Evolutionary conservation across 2,888 invertebrate species (phyloP).

Genomic region (Cylindroiulus punctatus): DNA sequence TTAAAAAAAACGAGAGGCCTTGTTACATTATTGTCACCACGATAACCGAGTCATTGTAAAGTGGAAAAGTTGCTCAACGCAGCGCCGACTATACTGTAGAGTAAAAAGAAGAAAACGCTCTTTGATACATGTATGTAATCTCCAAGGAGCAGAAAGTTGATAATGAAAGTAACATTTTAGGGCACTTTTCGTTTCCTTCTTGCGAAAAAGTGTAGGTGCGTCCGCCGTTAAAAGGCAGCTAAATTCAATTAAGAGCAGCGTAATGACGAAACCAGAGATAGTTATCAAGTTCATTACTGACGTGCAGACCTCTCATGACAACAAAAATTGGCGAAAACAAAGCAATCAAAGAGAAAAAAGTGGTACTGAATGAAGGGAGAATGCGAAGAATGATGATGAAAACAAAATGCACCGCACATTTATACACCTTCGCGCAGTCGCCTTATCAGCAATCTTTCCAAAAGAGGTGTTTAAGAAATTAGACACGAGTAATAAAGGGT

Average conservation of each 20-base stretch:
- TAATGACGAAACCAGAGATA: conserved; percentile 33
- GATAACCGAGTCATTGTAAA: too few relatives aligned
- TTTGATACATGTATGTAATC: too few relatives aligned
- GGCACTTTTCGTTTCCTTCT: neutral
- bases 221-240: conserved; percentile 20
- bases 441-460: neutral
- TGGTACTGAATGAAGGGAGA: neutral
- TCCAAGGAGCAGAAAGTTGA: neutral
- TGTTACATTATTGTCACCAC: too few relatives aligned
- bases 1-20: neutral
- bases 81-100: too few relatives aligned
- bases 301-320: conserved; percentile 13
- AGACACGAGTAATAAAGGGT: neutral
- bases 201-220: conserved; percentile 2
- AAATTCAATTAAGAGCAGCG: conserved; percentile 38
- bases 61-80: too few relatives aligned
- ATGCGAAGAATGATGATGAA: conserved; percentile 42
- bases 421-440: conserved; percentile 36
- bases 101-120: too few relatives aligned
- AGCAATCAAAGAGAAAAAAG: conserved; percentile 32
- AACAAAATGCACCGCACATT: conserved; percentile 30
- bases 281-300: conserved; percentile 33
- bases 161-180: neutral
- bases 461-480: conserved; percentile 27
- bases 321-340: conserved; percentile 39